phyloP scores from a whole-genome alignment of 2,113 vertebrate species.

The Nibea albiflora region DNA sequence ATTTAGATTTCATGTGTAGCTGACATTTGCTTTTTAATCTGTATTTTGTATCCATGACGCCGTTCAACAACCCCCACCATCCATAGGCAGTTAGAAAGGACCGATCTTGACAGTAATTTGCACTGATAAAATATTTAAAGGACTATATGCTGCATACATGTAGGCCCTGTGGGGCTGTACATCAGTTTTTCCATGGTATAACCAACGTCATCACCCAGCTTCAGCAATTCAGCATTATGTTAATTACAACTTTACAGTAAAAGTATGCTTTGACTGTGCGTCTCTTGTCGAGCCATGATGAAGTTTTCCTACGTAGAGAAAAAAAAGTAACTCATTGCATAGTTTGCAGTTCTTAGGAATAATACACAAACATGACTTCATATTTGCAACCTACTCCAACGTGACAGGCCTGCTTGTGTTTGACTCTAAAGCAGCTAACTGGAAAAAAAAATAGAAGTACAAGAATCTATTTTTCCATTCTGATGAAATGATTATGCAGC shows the following conservation, averaged over 20 bases:
- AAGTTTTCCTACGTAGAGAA: conserved; percentile 1
- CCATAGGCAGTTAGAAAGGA: neutral
- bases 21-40: conserved; percentile 6
- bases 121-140: neutral
- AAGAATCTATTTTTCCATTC: conserved; percentile 47
- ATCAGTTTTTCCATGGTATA: conserved; percentile 53
- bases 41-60: neutral
- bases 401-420: neutral
- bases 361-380: neutral
- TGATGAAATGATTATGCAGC: conserved; percentile 33
- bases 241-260: conserved; percentile 14
- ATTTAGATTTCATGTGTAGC: neutral
- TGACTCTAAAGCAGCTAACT: neutral
- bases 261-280: neutral
- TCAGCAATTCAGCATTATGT: conserved; percentile 2
- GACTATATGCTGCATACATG: conserved; percentile 24
- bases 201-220: conserved; percentile 49
- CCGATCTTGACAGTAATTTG: neutral
- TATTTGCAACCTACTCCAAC: neutral
- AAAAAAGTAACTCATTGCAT: neutral
- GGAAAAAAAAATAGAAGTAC: neutral
- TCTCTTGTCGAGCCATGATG: neutral
- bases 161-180: conserved; percentile 32
- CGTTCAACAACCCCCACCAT: neutral
- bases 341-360: neutral